Base-by-base conservation (phyloP, 1,140 invertebrate species). In the Caenorhabditis remanei region DNA sequence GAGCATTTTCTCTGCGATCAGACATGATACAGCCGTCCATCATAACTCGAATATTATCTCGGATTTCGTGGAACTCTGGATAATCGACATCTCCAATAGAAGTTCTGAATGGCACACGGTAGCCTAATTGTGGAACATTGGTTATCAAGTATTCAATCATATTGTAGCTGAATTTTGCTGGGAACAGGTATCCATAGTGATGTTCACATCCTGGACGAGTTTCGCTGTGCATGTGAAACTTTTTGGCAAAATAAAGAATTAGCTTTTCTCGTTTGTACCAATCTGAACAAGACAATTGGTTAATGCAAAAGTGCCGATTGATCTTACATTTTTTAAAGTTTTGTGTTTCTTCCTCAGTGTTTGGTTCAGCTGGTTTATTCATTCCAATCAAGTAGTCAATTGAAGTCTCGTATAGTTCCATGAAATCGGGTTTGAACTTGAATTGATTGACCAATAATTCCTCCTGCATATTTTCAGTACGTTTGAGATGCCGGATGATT, bases 1-100 rank as follows among this genome's bases (percentile, higher is more conserved):
- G 50, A 16, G 50, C 11, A 9, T 53, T 16, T 3, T 14, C 9
- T 3, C 50, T 53, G 13, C 16, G 11, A 9, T 53, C 13, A 11
- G 11, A 14, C 13, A 11, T 14, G 16, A 79, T n/a, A n/a, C 46
- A 79, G 1, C 0, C 2, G 19, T 79, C 46, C 71, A 79, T 67
- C n/a, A 79, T 14, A 21, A 8, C 41, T 6, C 40, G 9, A 11
- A 6, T 13, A 21, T 41, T 1, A 4, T 4, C 6, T 2, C 13
- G 9, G 8, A 79, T 50, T 21, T 79, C 46, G 8, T 79, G 13
- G n/a, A 14, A 13, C n/a, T 79, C 71, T 53, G 71, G 71, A 79
- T 79, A 41, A 4, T 53, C 50, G 3, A 50, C 71, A 24, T 32
- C 46, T 71, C 9, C 32, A 32, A 32, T 53, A 16, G 50, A 53